These are phyloP conservation scores for Ophion slaviceki DNA, from an alignment of 2,888 invertebrate species.

Conservation along the genomic window DNA sequence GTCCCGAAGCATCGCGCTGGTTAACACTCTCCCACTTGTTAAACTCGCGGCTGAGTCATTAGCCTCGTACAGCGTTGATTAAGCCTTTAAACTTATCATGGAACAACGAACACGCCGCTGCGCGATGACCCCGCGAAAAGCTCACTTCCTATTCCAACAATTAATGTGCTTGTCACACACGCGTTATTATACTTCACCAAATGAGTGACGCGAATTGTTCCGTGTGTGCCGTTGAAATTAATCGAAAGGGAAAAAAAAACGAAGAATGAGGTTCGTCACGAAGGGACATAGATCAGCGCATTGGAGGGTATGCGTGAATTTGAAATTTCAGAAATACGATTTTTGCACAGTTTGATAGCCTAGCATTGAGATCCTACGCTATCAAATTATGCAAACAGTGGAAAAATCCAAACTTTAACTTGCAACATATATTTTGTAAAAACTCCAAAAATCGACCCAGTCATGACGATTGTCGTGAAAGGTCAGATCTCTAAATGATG, in stretches of 20 bases:
- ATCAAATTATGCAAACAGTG: too few species aligned
- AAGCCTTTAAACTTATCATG: constrained; percentile 76
- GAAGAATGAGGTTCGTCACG: too few species aligned
- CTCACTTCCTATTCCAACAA: constrained; percentile 48
- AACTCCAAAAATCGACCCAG: too few species aligned
- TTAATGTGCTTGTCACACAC: constrained; percentile 59
- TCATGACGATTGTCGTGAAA: too few species aligned
- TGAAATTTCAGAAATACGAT: too few species aligned
- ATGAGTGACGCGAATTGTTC: constrained; percentile 33
- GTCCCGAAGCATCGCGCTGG: constrained; percentile 18
- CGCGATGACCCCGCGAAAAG: constrained; percentile 50
- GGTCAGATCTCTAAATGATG: too few species aligned
- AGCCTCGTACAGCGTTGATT: constrained; percentile 75
- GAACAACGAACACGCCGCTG: constrained; percentile 69
- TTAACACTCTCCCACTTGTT: constrained; percentile 51
- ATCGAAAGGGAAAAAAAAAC: neutral
- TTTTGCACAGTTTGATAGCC: too few species aligned
- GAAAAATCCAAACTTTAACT: too few species aligned
- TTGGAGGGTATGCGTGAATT: too few species aligned
- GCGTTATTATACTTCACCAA: neutral
- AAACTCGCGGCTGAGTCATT: constrained; percentile 67
- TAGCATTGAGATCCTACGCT: too few species aligned
- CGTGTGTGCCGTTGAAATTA: neutral
- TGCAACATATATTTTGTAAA: too few species aligned
- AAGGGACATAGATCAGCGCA: too few species aligned